phyloP scores from a whole-genome alignment of 2,113 vertebrate genomes.

The Peromyscus leucopus region DNA sequence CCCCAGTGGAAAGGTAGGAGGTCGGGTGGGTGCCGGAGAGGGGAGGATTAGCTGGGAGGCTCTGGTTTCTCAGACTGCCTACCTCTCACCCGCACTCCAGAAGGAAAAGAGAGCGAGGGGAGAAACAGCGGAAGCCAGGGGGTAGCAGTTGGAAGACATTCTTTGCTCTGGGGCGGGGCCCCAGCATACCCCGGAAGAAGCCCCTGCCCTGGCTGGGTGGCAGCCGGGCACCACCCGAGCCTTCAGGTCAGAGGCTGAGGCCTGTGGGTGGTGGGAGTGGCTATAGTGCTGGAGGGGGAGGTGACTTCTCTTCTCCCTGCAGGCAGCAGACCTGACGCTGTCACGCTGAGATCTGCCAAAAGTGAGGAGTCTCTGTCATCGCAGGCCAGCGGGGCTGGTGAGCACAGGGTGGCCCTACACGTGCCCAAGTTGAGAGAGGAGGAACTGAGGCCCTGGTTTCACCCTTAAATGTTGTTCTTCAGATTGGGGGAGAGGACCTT shows the following conservation, averaged over 20 bases:
- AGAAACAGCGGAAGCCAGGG: slow-evolving; percentile 86
- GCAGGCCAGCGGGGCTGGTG: slow-evolving; percentile 90
- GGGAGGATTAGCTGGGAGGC: not conserved
- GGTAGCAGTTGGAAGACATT: slow-evolving; percentile 91
- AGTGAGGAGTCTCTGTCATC: slow-evolving; percentile 91
- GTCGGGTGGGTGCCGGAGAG: not conserved
- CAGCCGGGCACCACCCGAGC: slow-evolving; percentile 63
- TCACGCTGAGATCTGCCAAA: slow-evolving; percentile 90
- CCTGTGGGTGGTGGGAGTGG: not conserved
- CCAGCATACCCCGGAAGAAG: slow-evolving; percentile 86
- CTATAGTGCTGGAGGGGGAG: not conserved
- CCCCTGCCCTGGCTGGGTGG: slow-evolving; percentile 80
- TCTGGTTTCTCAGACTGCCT: not conserved
- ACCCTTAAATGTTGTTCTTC: not conserved
- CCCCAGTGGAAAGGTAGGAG: slow-evolving; percentile 68
- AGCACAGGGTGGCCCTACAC: not conserved
- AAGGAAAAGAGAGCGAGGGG: slow-evolving; percentile 83
- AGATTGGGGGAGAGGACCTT: not conserved
- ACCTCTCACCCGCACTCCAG: slow-evolving; percentile 66
- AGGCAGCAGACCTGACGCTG: slow-evolving; percentile 86
- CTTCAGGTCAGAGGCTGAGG: slow-evolving; percentile 70
- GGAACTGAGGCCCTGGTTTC: not conserved
- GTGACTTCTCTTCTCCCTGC: not conserved
- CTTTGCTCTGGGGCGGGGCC: slow-evolving; percentile 89
- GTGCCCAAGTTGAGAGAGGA: not conserved